These are phyloP conservation scores for Bothrops jararaca DNA, from an alignment of 2,113 vertebrate genomes.

Conservation along the genomic window DNA sequence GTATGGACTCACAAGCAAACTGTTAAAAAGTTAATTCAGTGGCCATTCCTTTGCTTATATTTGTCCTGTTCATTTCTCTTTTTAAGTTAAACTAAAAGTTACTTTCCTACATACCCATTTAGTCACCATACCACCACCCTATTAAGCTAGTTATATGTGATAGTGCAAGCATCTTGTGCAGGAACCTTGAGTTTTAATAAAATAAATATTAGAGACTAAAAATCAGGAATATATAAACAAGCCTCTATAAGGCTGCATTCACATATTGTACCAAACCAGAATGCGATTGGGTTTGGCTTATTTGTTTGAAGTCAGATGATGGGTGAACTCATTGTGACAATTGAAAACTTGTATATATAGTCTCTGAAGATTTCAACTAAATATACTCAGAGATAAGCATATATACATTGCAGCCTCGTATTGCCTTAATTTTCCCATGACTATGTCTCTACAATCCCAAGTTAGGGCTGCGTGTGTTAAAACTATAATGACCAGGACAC, in stretches of 20 bases:
- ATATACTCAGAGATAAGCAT: not conserved
- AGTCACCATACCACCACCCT: not conserved
- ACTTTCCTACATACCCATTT: not conserved
- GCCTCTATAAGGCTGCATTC: not conserved
- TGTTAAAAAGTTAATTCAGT: not conserved
- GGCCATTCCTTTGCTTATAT: too few relatives aligned
- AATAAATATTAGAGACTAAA: not conserved
- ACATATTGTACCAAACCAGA: not conserved
- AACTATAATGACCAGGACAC: not conserved
- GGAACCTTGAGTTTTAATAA: not conserved
- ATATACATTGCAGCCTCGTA: not conserved
- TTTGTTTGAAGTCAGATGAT: not conserved
- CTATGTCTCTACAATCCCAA: not conserved
- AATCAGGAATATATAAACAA: not conserved
- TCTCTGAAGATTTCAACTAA: not conserved
- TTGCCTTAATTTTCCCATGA: not conserved
- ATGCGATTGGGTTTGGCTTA: not conserved
- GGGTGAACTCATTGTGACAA: not conserved
- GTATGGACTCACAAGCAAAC: not conserved
- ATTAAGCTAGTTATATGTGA: not conserved
- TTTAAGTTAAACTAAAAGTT: not conserved
- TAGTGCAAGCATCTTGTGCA: not conserved
- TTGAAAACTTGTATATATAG: not conserved
- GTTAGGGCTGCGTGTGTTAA: not conserved
- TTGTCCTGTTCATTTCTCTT: not conserved